phyloP scores from a whole-genome alignment of 2,888 invertebrate species.

The Drosophila neutralis region DNA sequence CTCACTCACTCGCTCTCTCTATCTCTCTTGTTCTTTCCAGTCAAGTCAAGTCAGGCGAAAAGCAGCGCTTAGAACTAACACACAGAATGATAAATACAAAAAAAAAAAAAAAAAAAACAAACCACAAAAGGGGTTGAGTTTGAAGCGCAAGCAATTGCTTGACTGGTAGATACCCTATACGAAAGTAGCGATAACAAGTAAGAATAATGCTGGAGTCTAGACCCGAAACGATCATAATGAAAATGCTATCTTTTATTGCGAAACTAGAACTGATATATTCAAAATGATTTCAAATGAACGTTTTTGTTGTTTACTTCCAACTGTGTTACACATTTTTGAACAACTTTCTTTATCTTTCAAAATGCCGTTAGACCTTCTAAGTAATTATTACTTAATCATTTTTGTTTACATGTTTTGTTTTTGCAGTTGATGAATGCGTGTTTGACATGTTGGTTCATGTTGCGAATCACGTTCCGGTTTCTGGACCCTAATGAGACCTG shows the following conservation, averaged over 20 bases:
- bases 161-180: conserved; percentile 1
- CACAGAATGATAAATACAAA: not conserved
- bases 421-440: too few relatives aligned
- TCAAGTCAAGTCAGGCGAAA: not conserved
- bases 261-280: not conserved
- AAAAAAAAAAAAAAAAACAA: not conserved
- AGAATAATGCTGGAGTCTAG: not conserved
- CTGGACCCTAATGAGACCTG: too few relatives aligned
- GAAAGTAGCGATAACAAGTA: not conserved
- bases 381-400: too few relatives aligned
- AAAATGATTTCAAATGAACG: not conserved
- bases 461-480: too few relatives aligned
- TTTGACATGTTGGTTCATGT: too few relatives aligned
- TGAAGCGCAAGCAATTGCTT: not conserved
- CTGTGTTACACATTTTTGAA: too few relatives aligned
- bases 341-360: too few relatives aligned
- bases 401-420: too few relatives aligned
- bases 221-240: not conserved
- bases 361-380: too few relatives aligned
- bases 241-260: not conserved
- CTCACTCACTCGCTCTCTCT: not conserved
- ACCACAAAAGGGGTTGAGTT: not conserved
- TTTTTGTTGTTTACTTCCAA: too few relatives aligned
- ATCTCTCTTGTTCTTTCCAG: not conserved
- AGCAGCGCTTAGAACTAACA: not conserved